phyloP scores from a whole-genome alignment of 1,140 invertebrate genomes.

The Drosophila repleta region DNA sequence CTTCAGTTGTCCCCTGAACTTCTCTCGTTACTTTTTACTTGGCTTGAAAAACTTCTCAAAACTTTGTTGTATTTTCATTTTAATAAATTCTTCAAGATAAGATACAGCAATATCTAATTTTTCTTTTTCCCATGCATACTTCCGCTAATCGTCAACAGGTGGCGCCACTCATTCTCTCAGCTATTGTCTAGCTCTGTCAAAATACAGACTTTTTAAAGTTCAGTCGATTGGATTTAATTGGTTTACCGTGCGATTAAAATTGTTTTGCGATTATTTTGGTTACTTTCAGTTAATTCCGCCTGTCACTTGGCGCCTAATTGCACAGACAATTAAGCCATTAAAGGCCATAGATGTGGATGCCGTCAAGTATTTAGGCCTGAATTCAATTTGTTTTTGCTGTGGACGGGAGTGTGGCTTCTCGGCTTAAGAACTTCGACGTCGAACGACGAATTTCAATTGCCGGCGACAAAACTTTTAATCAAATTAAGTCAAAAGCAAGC shows the following conservation, averaged over 20 bases:
- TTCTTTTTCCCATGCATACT: background rate
- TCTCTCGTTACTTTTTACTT: too few relatives aligned
- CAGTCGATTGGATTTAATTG: conserved; percentile 14
- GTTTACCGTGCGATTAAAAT: conserved; percentile 11
- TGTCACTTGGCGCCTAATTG: conserved; percentile 66
- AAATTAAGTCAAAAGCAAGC: conserved; percentile 76
- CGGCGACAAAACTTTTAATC: conserved; percentile 75
- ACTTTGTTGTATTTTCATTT: background rate
- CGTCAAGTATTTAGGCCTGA: conserved; percentile 17
- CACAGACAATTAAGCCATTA: conserved; percentile 73
- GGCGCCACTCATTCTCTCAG: background rate
- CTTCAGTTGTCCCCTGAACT: background rate
- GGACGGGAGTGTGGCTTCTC: background rate
- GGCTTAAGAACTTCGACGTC: conserved; percentile 20
- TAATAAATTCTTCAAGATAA: background rate
- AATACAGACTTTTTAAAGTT: background rate
- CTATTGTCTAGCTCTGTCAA: background rate
- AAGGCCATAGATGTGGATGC: conserved; percentile 35
- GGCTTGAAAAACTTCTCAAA: too few relatives aligned
- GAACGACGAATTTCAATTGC: conserved; percentile 40
- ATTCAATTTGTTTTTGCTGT: conserved; percentile 46
- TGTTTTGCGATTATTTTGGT: conserved; percentile 15
- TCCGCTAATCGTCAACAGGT: conserved; percentile 7
- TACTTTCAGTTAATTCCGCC: conserved; percentile 38
- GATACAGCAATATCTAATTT: background rate